Base-by-base conservation (phyloP, 1,140 invertebrate genomes). In the Archegozetes longisetosus region DNA sequence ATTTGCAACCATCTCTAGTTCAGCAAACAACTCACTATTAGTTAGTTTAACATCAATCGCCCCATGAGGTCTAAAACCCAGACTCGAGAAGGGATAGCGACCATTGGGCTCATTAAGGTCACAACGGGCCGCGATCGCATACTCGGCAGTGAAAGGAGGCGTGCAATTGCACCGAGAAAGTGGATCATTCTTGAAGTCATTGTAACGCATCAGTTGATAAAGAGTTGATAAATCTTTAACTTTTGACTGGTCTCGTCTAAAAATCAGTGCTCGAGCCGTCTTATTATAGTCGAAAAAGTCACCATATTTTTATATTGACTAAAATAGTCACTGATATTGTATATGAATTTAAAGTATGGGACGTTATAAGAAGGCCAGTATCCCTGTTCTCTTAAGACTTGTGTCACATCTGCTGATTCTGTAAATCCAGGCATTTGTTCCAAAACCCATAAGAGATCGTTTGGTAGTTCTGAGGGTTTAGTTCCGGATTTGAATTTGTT, bases 321-420 rank as follows among this genome's bases (percentile, higher is more conserved):
- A 25, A 68, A 68, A 60, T 74, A 65, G 13, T 78, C 77, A 67
- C 80, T 78, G n/a, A 77, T 70, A 68, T 80, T 71, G 70, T 76
- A 74, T 68, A 83, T 79, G 62, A 83, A 79, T 58, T 78, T 63
- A 68, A 82, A 85, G 67, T 82, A 77, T 32, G 88, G 84, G 62
- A 83, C 73, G 64, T 91, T 91, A 67, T 85, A 86, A 53, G 80
- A 84, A 54, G 84, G 78, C 80, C 86, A 84, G 65, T 84, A 89
- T 0, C 78, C 76, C 57, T 80, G 78, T 28, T 79, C 73, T 1
- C 76, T 68, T 24, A 94, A 77, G 0, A 77, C 70, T 51, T 80
- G 70, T 0, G 86, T 85, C 27, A 84, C 72, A 72, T 94, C 88
- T 26, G 75, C 67, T 58, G 58, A 68, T 55, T 61, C 64, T 3